A percentile compares a stretch with the other conserved stretches of the same genome.
These are phyloP conservation scores for Marisa cornuarietis DNA, from an alignment of 1,140 invertebrate species.

Conservation along the genomic window DNA sequence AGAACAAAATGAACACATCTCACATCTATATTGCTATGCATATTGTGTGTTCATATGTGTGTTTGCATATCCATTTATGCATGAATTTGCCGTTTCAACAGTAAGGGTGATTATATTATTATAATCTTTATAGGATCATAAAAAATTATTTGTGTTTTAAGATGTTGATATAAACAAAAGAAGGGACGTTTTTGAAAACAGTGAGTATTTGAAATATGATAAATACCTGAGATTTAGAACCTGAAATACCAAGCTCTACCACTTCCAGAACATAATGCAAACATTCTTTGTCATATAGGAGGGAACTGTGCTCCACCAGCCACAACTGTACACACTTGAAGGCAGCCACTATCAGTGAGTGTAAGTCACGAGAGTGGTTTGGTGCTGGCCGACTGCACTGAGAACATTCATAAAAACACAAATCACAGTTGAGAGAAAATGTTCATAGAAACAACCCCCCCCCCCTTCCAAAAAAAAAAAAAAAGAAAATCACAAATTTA, in stretches of 20 bases:
- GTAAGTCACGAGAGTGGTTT: conserved; percentile 91
- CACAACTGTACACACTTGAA: conserved; percentile 85
- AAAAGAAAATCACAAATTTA: background rate
- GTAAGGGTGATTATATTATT: background rate
- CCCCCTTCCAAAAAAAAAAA: conserved; percentile 1
- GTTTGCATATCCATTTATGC: background rate
- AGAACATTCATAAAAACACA: background rate
- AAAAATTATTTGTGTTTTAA: background rate
- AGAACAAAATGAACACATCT: no score
- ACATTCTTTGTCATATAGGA: conserved; percentile 91
- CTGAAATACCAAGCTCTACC: conserved; percentile 96
- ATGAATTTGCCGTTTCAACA: background rate
- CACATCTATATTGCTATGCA: background rate
- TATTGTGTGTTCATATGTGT: conserved; percentile 5
- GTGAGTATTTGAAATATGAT: background rate
- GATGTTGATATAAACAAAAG: background rate
- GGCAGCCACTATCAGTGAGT: conserved; percentile 81
- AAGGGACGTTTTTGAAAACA: background rate
- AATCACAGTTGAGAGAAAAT: background rate
- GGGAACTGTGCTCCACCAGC: conserved; percentile 87
- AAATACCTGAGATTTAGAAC: conserved; percentile 81
- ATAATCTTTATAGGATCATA: background rate
- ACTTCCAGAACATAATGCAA: conserved; percentile 93
- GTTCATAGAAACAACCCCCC: background rate
- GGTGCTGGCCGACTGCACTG: conserved; percentile 93